These are phyloP conservation scores for Dysdera silvatica DNA, from an alignment of 1,140 invertebrate species.

Conservation along the genomic window DNA sequence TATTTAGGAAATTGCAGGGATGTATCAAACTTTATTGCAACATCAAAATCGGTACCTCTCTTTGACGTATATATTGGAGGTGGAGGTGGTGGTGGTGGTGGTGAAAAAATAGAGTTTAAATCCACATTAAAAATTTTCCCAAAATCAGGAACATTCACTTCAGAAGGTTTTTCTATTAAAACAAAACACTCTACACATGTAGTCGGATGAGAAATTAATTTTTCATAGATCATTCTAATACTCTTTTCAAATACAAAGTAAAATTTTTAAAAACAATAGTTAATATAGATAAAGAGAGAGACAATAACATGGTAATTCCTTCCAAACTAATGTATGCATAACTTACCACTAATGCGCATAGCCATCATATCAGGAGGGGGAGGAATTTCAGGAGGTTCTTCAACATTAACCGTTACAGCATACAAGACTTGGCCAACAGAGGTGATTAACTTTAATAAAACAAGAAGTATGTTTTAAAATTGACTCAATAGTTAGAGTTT, in stretches of 20 bases:
- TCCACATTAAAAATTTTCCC: slow-evolving; percentile 43
- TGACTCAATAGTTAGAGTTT: no score
- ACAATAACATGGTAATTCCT: no score
- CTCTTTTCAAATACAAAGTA: no score
- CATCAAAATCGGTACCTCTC: slow-evolving; percentile 22
- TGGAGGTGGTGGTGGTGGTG: neutral
- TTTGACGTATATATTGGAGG: no score
- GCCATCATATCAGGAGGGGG: slow-evolving; percentile 60
- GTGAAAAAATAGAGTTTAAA: slow-evolving; percentile 32
- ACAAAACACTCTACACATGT: neutral
- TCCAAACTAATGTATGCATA: no score
- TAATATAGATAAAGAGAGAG: no score
- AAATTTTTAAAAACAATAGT: no score
- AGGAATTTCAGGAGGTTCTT: slow-evolving; percentile 47
- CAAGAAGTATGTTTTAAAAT: neutral
- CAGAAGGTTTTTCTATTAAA: slow-evolving; percentile 17
- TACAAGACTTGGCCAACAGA: slow-evolving; percentile 71
- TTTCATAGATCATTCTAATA: neutral
- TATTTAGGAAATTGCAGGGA: no score
- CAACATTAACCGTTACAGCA: slow-evolving; percentile 57
- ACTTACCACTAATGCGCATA: slow-evolving; percentile 59
- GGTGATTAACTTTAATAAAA: slow-evolving; percentile 55
- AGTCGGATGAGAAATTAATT: neutral
- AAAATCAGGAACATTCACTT: slow-evolving; percentile 33
- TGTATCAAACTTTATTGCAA: no score